phyloP scores from a whole-genome alignment of 2,888 invertebrate species.

The Clanis bilineata region DNA sequence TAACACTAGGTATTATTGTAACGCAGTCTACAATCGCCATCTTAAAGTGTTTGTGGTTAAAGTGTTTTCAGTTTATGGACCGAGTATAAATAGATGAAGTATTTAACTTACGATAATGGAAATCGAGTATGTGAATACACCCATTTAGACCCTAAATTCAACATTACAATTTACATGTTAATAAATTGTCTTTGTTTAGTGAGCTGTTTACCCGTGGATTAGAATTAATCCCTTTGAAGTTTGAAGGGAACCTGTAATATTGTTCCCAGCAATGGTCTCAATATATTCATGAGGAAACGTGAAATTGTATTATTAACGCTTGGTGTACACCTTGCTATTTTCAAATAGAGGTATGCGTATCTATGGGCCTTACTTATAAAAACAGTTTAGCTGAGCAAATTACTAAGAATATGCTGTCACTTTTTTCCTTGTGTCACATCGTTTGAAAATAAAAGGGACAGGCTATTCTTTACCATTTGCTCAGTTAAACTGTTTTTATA shows the following conservation, averaged over 20 bases:
- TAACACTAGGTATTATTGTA: too few relatives aligned
- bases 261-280: not conserved
- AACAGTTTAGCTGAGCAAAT: too few relatives aligned
- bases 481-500: too few relatives aligned
- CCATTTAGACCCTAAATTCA: not conserved
- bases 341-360: not conserved
- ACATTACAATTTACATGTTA: not conserved
- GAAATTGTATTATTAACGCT: constrained; percentile 6
- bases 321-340: not conserved
- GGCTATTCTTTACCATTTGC: too few relatives aligned
- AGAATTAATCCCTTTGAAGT: not conserved
- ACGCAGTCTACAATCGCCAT: too few relatives aligned
- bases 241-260: not conserved
- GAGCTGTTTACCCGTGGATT: not conserved
- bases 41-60: too few relatives aligned
- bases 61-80: too few relatives aligned
- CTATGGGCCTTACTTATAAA: too few relatives aligned
- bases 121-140: not conserved
- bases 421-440: too few relatives aligned
- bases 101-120: not conserved
- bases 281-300: not conserved
- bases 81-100: too few relatives aligned
- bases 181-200: not conserved
- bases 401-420: too few relatives aligned
- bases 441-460: too few relatives aligned